Evolutionary conservation across 1,140 invertebrate genomes (phyloP), one percentile per base, ranked within the genome.

Genomic region (Wiebesia pumilae): DNA sequence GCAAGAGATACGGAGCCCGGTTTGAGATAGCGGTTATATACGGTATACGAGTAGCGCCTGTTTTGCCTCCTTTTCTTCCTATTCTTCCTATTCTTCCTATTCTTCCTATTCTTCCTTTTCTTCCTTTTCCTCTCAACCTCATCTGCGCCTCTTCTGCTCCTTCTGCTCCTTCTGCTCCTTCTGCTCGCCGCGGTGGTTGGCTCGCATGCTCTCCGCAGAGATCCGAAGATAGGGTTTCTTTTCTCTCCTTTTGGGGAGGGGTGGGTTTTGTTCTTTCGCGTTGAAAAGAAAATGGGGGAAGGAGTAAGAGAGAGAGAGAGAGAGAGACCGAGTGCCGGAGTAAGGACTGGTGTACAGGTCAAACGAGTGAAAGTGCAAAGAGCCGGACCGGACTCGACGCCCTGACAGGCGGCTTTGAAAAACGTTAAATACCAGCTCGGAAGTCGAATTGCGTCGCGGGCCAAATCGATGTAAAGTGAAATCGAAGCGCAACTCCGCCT

Each of bases 291-390:
- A 80, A 51, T 16, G 77, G 30, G 19, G 51, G 47, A 30, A 40
- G 51, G 24, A 79, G n/a, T n/a, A n/a, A n/a, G n/a, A 30, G 33
- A 47, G 40, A 9, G 9, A 54, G 6, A 58, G 35, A 21, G 78
- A 35, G 54, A 62, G 35, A 1, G 58, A 33, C 54, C 38, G 24
- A 65, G 35, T 40, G 38, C 12, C 30, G 30, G 19, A 27, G 38
- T 6, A 78, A 40, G 35, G 62, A 67, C 35, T 9, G 0, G 38
- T 69, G 38, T 35, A 80, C n/a, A 40, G 78, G 78, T 58, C 78
- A 80, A 65, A 51, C 71, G 71, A 80, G 54, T 80, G 78, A 65
- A 80, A 80, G 78, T 80, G 78, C 12, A 62, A 65, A 40, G 24
- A 24, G 51, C n/a, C 3, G 78, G 71, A 38, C 21, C 10, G 3